Percentiles rank a stretch among this genome's conserved stretches.
These are phyloP conservation scores for Apis cerana DNA, from an alignment of 1,140 invertebrate species.

Conservation along the genomic window DNA sequence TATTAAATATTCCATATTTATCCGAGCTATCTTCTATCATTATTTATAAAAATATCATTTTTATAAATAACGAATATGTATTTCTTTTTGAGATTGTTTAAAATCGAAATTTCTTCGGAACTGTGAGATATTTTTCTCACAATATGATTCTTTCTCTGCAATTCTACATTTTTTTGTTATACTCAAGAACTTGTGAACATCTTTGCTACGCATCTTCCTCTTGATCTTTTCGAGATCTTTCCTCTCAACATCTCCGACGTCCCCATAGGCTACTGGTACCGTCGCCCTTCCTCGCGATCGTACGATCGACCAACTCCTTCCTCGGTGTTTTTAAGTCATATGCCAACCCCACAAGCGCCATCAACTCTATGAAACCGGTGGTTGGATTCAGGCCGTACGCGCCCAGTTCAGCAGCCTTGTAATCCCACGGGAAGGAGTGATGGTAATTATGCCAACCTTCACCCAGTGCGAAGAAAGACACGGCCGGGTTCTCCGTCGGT, in stretches of 20 bases:
- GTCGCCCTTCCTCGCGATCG: slow-evolving; percentile 70
- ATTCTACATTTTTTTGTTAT: no score
- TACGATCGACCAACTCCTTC: slow-evolving; percentile 66
- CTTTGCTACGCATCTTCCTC: no score
- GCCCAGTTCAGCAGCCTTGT: slow-evolving; percentile 82
- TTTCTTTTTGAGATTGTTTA: no score
- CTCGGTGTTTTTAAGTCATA: slow-evolving; percentile 80
- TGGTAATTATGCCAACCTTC: slow-evolving; percentile 88
- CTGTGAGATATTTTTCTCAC: no score
- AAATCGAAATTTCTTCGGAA: no score
- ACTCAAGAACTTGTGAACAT: no score
- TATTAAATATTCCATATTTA: no score
- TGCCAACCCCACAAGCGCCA: slow-evolving; percentile 83
- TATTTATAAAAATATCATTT: no score
- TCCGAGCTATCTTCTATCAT: no score
- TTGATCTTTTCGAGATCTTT: not conserved
- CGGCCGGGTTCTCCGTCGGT: slow-evolving; percentile 78
- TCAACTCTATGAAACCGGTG: slow-evolving; percentile 84
- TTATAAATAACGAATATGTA: no score
- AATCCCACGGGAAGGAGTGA: slow-evolving; percentile 87
- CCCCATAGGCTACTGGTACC: slow-evolving; percentile 70
- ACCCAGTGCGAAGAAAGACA: slow-evolving; percentile 77
- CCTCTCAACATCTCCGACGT: slow-evolving; percentile 9
- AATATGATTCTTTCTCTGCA: no score
- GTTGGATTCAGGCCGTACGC: slow-evolving; percentile 82